Evolutionary conservation across 2,888 invertebrate genomes (phyloP).

Genomic region (Orthonychiurus folsomi): DNA sequence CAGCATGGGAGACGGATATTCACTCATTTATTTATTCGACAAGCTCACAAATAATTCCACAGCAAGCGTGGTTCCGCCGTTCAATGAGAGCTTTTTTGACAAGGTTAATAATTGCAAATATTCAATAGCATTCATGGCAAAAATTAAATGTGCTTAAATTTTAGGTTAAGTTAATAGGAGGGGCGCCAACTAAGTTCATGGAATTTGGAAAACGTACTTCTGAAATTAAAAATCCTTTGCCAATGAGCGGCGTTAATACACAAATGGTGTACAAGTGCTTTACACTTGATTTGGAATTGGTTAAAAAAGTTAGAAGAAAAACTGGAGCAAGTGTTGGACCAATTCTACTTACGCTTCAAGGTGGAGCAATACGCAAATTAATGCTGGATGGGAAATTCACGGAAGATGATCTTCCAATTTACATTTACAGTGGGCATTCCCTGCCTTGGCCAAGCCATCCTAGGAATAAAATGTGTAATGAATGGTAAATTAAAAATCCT

Average conservation of each 20-base stretch:
- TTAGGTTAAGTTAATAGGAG: constrained; percentile 1
- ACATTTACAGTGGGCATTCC: not conserved
- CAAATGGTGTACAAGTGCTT: not conserved
- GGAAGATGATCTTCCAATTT: not conserved
- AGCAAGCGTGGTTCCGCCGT: not conserved
- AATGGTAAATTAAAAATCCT: constrained; percentile 6
- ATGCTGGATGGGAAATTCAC: not conserved
- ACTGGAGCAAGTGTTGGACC: not conserved
- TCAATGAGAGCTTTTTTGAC: not conserved
- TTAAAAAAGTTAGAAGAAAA: constrained; percentile 6
- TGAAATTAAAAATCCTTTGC: constrained; percentile 3
- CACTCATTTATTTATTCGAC: constrained; percentile 11
- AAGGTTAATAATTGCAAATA: no score
- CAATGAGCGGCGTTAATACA: constrained; percentile 8
- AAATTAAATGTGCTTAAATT: no score
- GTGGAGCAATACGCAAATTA: constrained; percentile 2
- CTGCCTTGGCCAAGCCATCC: constrained; percentile 9
- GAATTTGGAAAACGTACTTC: not conserved
- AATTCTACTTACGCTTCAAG: constrained; percentile 9
- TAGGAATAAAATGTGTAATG: constrained; percentile 13
- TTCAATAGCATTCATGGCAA: no score
- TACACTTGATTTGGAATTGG: constrained; percentile 2
- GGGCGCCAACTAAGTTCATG: not conserved
- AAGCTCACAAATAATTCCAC: not conserved
- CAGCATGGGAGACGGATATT: constrained; percentile 10